Conservation (phyloP, 1,140 invertebrate species). For the Ruditapes philippinarum region DNA sequence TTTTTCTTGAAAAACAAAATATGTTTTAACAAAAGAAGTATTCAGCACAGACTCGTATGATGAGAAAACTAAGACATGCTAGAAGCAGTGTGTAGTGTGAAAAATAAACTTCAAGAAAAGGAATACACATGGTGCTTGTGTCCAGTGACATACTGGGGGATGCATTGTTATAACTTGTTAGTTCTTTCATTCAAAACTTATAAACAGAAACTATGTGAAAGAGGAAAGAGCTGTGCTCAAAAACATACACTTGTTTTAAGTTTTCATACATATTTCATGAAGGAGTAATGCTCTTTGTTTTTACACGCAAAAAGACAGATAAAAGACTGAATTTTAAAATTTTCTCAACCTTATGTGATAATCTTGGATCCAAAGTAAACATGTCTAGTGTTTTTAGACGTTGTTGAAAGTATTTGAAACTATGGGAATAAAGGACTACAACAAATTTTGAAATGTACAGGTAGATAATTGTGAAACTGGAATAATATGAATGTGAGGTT, state of each 20-base stretch:
- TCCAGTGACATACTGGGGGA: neutral
- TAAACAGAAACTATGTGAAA: neutral
- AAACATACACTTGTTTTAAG: neutral
- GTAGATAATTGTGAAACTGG: neutral
- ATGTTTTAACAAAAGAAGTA: neutral
- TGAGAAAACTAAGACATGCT: neutral
- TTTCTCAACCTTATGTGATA: slow-evolving; percentile 31
- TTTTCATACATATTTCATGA: slow-evolving; percentile 23
- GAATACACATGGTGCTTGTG: neutral
- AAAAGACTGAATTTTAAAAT: slow-evolving; percentile 63
- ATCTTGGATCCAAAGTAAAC: slow-evolving; percentile 24
- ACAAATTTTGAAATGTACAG: slow-evolving; percentile 3
- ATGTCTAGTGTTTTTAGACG: neutral
- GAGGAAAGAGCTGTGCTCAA: slow-evolving; percentile 5
- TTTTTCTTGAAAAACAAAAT: no score
- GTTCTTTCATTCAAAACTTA: neutral
- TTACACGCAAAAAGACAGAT: slow-evolving; percentile 28
- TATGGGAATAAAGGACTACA: neutral
- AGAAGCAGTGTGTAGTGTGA: neutral
- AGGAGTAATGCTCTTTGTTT: slow-evolving; percentile 1
- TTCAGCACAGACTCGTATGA: neutral
- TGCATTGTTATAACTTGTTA: neutral
- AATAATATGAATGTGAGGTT: neutral
- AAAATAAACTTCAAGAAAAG: slow-evolving; percentile 26
- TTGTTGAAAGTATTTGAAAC: neutral